phyloP scores from a whole-genome alignment of 2,888 invertebrate genomes.

The Junonia oenone region DNA sequence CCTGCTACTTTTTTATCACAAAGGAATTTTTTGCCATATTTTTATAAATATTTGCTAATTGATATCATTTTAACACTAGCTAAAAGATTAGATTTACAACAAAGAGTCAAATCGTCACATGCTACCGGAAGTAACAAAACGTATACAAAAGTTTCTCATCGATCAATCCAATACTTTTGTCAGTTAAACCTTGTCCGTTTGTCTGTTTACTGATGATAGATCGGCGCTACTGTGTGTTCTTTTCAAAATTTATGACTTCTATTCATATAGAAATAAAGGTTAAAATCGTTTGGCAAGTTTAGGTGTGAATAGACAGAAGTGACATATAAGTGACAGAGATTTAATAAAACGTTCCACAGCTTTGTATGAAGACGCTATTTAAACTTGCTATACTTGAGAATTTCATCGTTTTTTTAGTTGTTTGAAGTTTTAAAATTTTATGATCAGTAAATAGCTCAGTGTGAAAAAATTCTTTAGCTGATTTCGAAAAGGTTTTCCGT shows the following conservation, averaged over 20 bases:
- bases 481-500: too few species aligned
- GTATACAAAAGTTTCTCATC: constrained; percentile 33
- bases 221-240: constrained; percentile 38
- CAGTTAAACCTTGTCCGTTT: constrained; percentile 28
- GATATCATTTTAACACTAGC: background rate
- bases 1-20: too few species aligned
- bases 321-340: constrained; percentile 26
- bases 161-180: constrained; percentile 43
- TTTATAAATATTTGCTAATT: background rate
- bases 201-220: constrained; percentile 43
- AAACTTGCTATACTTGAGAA: too few species aligned
- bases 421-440: too few species aligned
- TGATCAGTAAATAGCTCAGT: too few species aligned
- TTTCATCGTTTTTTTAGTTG: too few species aligned
- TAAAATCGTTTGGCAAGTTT: background rate
- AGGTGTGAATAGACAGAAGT: constrained; percentile 21
- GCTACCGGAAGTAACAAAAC: constrained; percentile 11
- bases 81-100: background rate
- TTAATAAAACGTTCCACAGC: background rate
- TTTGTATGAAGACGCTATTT: background rate
- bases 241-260: background rate
- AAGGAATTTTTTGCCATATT: too few species aligned
- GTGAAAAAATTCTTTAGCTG: too few species aligned
- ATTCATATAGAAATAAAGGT: background rate
- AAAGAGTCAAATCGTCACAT: background rate